These are phyloP conservation scores for Apamea monoglypha DNA, from an alignment of 2,888 invertebrate genomes.

Conservation along the genomic window DNA sequence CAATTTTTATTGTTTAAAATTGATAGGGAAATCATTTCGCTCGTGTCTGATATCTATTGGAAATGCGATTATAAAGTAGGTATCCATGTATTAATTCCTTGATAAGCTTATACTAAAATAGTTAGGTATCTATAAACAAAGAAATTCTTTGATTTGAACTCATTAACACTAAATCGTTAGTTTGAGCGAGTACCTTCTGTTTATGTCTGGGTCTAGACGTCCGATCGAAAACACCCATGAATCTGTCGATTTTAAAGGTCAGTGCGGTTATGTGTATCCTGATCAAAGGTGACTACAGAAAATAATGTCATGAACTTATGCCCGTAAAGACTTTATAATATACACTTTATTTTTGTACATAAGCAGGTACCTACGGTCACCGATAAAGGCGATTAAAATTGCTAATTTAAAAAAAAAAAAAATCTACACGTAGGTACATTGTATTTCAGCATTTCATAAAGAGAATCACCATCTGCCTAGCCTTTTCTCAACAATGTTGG, in stretches of 20 bases:
- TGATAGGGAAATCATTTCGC: conserved; percentile 20
- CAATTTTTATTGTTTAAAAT: neutral
- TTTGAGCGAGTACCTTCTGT: conserved; percentile 5
- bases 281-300: conserved; percentile 29
- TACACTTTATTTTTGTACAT: neutral
- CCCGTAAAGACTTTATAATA: conserved; percentile 3
- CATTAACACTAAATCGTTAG: neutral
- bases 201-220: conserved; percentile 21
- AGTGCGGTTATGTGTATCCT: conserved; percentile 18
- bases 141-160: conserved; percentile 19
- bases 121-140: conserved; percentile 19
- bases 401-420: neutral
- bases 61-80: conserved; percentile 17
- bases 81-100: conserved; percentile 5
- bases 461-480: neutral
- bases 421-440: neutral
- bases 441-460: neutral
- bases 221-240: conserved; percentile 27
- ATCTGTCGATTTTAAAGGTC: conserved; percentile 32
- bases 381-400: neutral
- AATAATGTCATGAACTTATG: conserved; percentile 15
- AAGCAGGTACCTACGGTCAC: neutral
- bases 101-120: conserved; percentile 6
- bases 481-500: neutral
- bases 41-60: conserved; percentile 1